Conservation (phyloP, 2,888 invertebrate species). For the Xestia ashworthii region DNA sequence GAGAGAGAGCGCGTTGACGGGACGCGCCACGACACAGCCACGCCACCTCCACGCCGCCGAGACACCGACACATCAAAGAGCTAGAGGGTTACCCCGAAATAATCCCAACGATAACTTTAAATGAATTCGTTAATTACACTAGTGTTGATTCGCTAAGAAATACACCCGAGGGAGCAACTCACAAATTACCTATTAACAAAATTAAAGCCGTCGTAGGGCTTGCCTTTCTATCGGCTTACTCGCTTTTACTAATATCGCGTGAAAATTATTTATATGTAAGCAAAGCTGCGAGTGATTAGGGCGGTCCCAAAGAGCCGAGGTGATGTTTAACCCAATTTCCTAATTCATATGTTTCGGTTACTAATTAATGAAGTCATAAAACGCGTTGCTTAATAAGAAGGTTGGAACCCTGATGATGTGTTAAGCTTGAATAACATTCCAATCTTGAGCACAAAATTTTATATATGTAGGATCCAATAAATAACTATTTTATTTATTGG, state of each 20-base stretch:
- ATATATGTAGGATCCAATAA: neutral
- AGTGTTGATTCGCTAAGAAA: conserved; percentile 88
- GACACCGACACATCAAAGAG: conserved; percentile 79
- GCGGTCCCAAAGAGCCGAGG: conserved; percentile 47
- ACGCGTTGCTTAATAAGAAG: conserved; percentile 52
- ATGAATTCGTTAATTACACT: conserved; percentile 88
- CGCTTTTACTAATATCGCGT: conserved; percentile 71
- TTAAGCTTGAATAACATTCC: conserved; percentile 33
- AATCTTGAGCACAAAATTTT: neutral
- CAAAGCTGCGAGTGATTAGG: conserved; percentile 71
- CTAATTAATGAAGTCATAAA: conserved; percentile 68
- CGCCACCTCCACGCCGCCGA: conserved; percentile 41
- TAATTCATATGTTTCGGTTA: conserved; percentile 65
- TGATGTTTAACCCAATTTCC: conserved; percentile 69
- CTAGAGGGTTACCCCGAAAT: conserved; percentile 72
- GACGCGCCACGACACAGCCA: conserved; percentile 28
- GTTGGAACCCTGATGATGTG: conserved; percentile 38
- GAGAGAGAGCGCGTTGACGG: conserved; percentile 48
- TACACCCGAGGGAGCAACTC: conserved; percentile 78
- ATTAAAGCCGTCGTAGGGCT: conserved; percentile 81
- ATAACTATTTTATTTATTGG: neutral
- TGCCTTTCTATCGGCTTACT: conserved; percentile 76
- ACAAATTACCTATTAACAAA: conserved; percentile 86
- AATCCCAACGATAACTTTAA: conserved; percentile 82
- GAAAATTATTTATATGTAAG: conserved; percentile 74